Percentiles rank a stretch among this genome's conserved stretches.
These are phyloP conservation scores for Pachyseris speciosa DNA, from an alignment of 64 coral and sea anemone species.

Conservation along the genomic window DNA sequence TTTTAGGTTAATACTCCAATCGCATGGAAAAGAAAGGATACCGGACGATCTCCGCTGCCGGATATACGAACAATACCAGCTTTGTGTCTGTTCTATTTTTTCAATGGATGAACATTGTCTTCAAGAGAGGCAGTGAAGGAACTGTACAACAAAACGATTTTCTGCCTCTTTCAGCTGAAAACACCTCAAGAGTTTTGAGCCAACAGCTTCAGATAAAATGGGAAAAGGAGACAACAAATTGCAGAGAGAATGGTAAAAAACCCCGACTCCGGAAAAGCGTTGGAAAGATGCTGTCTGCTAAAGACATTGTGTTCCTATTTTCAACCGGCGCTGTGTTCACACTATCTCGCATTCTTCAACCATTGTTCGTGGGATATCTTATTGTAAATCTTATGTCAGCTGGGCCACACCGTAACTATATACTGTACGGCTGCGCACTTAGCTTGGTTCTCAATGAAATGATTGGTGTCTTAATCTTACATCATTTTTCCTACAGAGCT, in stretches of 20 bases:
- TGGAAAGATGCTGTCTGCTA: background rate
- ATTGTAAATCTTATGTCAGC: background rate
- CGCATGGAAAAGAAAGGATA: too few species aligned
- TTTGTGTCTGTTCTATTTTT: background rate
- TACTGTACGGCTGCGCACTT: background rate
- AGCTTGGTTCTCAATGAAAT: background rate
- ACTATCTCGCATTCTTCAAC: background rate
- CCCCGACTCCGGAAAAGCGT: constrained; percentile 1
- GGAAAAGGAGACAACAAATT: background rate
- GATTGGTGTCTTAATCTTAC: background rate
- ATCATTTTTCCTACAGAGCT: background rate
- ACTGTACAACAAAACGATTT: background rate
- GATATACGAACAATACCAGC: background rate
- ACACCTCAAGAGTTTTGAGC: background rate
- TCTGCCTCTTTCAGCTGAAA: background rate
- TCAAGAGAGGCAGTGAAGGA: background rate
- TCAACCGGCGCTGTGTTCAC: background rate
- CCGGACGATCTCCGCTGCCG: background rate
- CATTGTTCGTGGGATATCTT: too few species aligned
- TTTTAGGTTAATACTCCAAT: too few species aligned
- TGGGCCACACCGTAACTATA: background rate
- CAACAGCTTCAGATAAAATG: too few species aligned
- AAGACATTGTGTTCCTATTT: background rate
- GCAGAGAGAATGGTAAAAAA: background rate
- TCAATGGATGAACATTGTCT: constrained; percentile 3